Percentiles rank a stretch among this genome's conserved stretches.
Evolutionary conservation across 2,888 invertebrate species (phyloP).

Genomic region (Serrognathus titanus): DNA sequence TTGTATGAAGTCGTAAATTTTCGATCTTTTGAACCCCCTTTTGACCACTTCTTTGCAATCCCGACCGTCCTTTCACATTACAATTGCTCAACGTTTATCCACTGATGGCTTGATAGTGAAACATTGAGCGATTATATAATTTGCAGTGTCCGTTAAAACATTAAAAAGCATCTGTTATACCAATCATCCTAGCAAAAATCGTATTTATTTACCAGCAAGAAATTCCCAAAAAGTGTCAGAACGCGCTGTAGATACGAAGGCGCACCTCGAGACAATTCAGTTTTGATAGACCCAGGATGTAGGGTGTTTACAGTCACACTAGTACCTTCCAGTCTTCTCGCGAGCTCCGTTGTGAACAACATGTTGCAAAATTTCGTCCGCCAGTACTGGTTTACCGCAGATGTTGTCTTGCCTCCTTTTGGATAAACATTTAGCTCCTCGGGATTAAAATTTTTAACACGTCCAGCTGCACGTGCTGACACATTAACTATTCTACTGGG

Average conservation of each 20-base stretch:
- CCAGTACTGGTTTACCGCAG: slow-evolving; percentile 4
- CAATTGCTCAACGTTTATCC: no score
- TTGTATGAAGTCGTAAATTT: no score
- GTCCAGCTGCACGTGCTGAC: slow-evolving; percentile 29
- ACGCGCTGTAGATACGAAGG: neutral
- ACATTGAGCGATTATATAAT: no score
- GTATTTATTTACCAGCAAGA: no score
- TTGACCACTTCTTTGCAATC: no score
- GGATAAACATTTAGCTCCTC: slow-evolving; percentile 11
- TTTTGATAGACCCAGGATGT: slow-evolving; percentile 45
- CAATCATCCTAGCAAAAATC: no score
- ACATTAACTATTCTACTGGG: slow-evolving; percentile 36
- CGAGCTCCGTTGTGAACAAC: slow-evolving; percentile 41
- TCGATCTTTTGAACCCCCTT: no score
- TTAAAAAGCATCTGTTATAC: no score
- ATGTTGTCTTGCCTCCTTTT: neutral
- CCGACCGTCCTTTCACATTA: no score
- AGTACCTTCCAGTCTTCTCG: slow-evolving; percentile 35
- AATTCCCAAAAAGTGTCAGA: no score
- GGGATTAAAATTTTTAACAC: slow-evolving; percentile 21
- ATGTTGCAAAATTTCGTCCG: slow-evolving; percentile 39
- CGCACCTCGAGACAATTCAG: slow-evolving; percentile 28
- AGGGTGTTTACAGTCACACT: slow-evolving; percentile 43
- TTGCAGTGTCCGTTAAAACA: no score
- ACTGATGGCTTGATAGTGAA: no score